phyloP scores from a whole-genome alignment of 2,888 invertebrate genomes.

The Archips xylosteana region DNA sequence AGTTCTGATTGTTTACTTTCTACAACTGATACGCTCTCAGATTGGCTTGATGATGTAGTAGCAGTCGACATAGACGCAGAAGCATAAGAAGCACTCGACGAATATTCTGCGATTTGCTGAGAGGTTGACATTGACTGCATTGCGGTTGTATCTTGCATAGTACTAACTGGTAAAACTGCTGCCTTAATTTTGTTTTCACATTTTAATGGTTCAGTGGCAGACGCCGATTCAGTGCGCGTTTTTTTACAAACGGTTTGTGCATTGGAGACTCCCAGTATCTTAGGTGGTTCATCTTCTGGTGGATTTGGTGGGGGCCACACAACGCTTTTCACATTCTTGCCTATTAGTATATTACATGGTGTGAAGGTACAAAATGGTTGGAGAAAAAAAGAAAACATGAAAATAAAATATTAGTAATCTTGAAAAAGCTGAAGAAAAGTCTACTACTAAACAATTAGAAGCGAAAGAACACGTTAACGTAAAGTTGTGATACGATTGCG shows the following conservation, averaged over 20 bases:
- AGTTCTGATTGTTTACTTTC: constrained; percentile 71
- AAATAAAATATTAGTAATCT: constrained; percentile 72
- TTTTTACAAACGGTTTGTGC: constrained; percentile 50
- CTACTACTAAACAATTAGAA: constrained; percentile 41
- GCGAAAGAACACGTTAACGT: constrained; percentile 49
- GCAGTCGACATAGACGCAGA: constrained; percentile 66
- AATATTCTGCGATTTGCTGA: constrained; percentile 62
- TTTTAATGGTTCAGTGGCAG: constrained; percentile 47
- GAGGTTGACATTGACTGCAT: constrained; percentile 57
- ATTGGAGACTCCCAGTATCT: constrained; percentile 52
- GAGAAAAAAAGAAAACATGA: constrained; percentile 71
- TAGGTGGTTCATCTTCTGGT: constrained; percentile 73
- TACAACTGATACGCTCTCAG: constrained; percentile 67
- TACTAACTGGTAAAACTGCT: constrained; percentile 42
- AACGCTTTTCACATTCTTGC: constrained; percentile 81
- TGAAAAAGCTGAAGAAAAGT: constrained; percentile 56
- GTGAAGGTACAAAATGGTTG: constrained; percentile 58
- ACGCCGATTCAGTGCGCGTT: constrained; percentile 52
- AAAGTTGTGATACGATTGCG: constrained; percentile 55
- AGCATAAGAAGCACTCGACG: constrained; percentile 65
- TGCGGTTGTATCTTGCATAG: constrained; percentile 54
- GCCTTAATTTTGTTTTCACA: constrained; percentile 31
- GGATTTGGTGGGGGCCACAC: constrained; percentile 83
- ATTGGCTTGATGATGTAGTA: constrained; percentile 56
- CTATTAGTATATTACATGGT: constrained; percentile 69